Evolutionary conservation across 2,113 vertebrate genomes (phyloP).

Genomic region (Brachionichthys hirsutus): DNA sequence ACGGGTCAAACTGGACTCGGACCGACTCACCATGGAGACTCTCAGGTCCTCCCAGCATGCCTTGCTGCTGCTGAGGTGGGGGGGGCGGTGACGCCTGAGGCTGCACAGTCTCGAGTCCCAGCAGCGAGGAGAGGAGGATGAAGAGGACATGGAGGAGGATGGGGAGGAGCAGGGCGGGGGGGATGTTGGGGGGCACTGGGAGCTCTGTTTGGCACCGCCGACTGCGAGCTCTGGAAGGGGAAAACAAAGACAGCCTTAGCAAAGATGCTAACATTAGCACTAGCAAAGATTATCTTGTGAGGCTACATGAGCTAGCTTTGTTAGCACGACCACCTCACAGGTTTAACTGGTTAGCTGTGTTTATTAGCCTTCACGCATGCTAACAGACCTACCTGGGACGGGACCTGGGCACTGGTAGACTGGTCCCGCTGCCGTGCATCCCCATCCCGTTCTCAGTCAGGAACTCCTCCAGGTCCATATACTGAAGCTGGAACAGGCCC

Average conservation of each 20-base stretch:
- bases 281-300: too few relatives aligned
- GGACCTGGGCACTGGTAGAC: constrained; percentile 77
- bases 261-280: too few relatives aligned
- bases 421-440: constrained; percentile 73
- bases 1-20: too few relatives aligned
- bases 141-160: constrained; percentile 78
- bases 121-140: constrained; percentile 77
- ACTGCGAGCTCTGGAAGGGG: constrained; percentile 74
- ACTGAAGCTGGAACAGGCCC: constrained; percentile 82
- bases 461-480: constrained; percentile 85
- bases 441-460: constrained; percentile 82
- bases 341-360: too few relatives aligned
- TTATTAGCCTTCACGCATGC: not conserved
- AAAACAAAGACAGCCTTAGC: too few relatives aligned
- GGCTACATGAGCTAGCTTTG: too few relatives aligned
- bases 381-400: constrained; percentile 60
- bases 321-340: too few relatives aligned
- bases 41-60: constrained; percentile 76
- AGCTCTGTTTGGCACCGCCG: constrained; percentile 80
- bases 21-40: constrained; percentile 79
- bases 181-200: constrained; percentile 76
- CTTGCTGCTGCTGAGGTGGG: constrained; percentile 52
- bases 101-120: constrained; percentile 77
- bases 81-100: constrained; percentile 56
- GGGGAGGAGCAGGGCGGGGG: constrained; percentile 77